Base-by-base conservation (phyloP, 2,888 invertebrate genomes). In the Erebia ligea region DNA sequence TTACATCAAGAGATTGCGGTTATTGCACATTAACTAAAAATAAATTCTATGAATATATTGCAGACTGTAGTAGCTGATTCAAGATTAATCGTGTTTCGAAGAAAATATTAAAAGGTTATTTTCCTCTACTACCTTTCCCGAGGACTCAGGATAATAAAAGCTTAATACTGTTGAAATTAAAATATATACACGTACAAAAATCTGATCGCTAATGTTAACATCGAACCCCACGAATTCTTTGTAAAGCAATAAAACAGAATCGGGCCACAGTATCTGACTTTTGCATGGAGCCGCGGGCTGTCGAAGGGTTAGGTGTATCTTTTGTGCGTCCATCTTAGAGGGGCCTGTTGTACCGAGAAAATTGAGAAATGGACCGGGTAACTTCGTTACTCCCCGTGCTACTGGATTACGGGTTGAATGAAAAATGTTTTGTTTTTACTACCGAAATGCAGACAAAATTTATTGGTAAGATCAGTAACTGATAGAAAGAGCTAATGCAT, bases 331-430 rank as follows among this genome's bases (percentile, higher is more conserved):
- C 89, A 87, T 86, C 87, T 86, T 82, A 82, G 85, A 84, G 86
- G 89, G 89, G 87, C 85, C 73, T 73, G 80, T 80, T 80, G 79
- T 81, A 79, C 82, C 82, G 82, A 84, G 82, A 85, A 91, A 92
- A 93, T 93, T 93, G 93, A 92, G 93, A 93, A 93, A 93, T 93
- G 93, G 92, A 90, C 92, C 92, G 91, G 89, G 86, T 93, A 93
- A 93, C 91, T 83, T 90, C 81, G 91, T 93, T 93, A 93, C 87
- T 89, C 89, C 91, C 76, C 81, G 81, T 80, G 87, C 83, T 80
- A 84, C 86, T 82, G 84, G 85, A 85, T 87, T 86, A 85, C 80
- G 86, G 85, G 84, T 82, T 81, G 82, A 82, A 87, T 90, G 87
- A 91, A 91, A 88, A 92, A 90, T 89, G 87, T 88, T 89, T 86